Conservation (phyloP, 92 coral and sea anemone species). For the Micromussa lordhowensis region DNA sequence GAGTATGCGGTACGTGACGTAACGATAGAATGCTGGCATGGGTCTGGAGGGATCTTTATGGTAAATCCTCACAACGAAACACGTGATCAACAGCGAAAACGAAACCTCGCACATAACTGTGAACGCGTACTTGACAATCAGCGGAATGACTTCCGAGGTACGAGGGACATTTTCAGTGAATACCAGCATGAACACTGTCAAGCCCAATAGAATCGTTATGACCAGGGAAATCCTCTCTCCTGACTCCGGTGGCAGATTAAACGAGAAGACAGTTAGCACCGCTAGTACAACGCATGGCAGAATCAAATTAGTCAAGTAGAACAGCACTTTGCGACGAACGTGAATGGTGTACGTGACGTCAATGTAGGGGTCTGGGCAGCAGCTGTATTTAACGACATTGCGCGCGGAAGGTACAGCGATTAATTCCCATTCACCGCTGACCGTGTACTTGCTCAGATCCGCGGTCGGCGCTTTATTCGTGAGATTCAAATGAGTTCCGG, state of each 20-base stretch:
- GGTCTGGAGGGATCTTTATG: conserved; percentile 74
- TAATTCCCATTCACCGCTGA: conserved; percentile 94
- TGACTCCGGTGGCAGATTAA: conserved; percentile 85
- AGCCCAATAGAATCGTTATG: conserved; percentile 87
- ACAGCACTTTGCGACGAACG: conserved; percentile 85
- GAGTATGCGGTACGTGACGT: conserved; percentile 69
- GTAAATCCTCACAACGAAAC: conserved; percentile 68
- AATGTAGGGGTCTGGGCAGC: conserved; percentile 92
- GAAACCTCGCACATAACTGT: conserved; percentile 88
- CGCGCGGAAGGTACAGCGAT: conserved; percentile 73
- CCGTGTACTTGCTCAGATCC: conserved; percentile 77
- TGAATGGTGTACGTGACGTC: conserved; percentile 82
- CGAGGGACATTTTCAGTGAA: conserved; percentile 91
- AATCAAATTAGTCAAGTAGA: conserved; percentile 85
- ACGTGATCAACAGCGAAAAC: conserved; percentile 78
- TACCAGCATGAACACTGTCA: conserved; percentile 92
- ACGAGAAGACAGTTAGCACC: conserved; percentile 76
- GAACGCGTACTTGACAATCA: conserved; percentile 85
- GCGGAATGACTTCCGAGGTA: conserved; percentile 93
- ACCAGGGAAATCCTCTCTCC: conserved; percentile 95
- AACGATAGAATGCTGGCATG: conserved; percentile 80
- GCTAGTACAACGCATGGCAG: conserved; percentile 89
- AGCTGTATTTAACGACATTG: conserved; percentile 77
- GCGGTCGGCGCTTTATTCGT: conserved; percentile 58
- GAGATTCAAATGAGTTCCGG: conserved; percentile 77